A percentile compares a stretch with the other conserved stretches of the same genome.
These are phyloP conservation scores for Alsophila aescularia DNA, from an alignment of 2,888 invertebrate genomes.

Conservation along the genomic window DNA sequence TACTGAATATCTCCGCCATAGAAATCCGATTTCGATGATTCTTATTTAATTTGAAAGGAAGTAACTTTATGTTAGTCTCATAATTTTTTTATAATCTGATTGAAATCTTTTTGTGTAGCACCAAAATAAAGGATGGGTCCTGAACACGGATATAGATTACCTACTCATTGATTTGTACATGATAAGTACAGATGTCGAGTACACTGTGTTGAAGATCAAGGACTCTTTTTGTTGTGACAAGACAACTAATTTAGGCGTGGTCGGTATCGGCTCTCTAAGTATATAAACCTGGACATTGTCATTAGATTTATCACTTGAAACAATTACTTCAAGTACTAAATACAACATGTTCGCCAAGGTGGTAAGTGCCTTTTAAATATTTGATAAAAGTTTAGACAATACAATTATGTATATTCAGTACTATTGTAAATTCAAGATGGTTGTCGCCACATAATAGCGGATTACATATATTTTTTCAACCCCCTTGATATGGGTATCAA, in stretches of 20 bases:
- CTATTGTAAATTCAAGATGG: no score
- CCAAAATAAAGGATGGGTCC: constrained; percentile 16
- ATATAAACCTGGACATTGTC: constrained; percentile 65
- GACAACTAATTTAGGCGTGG: constrained; percentile 70
- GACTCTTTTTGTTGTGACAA: constrained; percentile 71
- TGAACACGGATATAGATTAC: constrained; percentile 39
- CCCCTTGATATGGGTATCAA: no score
- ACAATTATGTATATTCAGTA: no score
- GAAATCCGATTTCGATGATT: no score
- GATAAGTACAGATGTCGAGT: constrained; percentile 53
- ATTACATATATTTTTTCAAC: no score
- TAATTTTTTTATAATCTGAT: neutral
- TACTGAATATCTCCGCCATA: no score
- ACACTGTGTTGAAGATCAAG: constrained; percentile 78
- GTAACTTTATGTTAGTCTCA: no score
- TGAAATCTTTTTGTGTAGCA: constrained; percentile 7
- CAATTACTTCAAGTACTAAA: constrained; percentile 58
- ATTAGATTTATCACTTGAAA: constrained; percentile 70
- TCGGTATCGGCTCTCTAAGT: constrained; percentile 50
- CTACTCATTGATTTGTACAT: constrained; percentile 47
- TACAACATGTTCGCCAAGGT: constrained; percentile 75
- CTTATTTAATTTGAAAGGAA: no score
- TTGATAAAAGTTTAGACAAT: neutral
- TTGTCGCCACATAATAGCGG: no score
- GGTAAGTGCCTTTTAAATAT: constrained; percentile 57